These are phyloP conservation scores for Ceratitis capitata DNA, from an alignment of 1,140 invertebrate genomes.

Conservation along the genomic window DNA sequence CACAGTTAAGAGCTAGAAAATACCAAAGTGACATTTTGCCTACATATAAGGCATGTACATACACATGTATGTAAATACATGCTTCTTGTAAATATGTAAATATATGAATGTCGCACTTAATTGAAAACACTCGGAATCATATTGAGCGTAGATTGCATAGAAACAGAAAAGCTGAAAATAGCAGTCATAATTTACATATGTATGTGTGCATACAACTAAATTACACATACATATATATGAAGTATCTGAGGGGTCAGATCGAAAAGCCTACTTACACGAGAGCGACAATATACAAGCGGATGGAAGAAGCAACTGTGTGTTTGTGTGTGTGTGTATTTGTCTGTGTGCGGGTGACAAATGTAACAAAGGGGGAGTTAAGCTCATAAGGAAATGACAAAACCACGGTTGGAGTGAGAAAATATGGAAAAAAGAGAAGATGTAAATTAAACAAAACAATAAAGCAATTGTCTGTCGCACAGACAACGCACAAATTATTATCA, in stretches of 20 bases:
- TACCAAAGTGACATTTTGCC: background rate
- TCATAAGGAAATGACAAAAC: no score
- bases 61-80: no score
- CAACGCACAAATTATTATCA: slow-evolving; percentile 28
- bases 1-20: background rate
- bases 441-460: background rate
- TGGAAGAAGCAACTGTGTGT: no score
- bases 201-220: background rate
- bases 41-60: background rate
- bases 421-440: background rate
- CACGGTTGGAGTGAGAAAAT: background rate
- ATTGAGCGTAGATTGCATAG: background rate
- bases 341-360: background rate
- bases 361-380: background rate
- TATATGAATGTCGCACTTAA: slow-evolving; percentile 16
- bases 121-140: background rate
- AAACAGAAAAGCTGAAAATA: background rate
- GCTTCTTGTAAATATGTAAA: no score
- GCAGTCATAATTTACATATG: background rate
- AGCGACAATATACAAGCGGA: background rate
- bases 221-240: background rate
- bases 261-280: background rate
- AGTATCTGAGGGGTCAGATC: no score
- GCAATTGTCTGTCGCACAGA: background rate
- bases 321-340: background rate